phyloP scores from a whole-genome alignment of 2,797 vertebrate species.

The Ceyx erithaca region DNA sequence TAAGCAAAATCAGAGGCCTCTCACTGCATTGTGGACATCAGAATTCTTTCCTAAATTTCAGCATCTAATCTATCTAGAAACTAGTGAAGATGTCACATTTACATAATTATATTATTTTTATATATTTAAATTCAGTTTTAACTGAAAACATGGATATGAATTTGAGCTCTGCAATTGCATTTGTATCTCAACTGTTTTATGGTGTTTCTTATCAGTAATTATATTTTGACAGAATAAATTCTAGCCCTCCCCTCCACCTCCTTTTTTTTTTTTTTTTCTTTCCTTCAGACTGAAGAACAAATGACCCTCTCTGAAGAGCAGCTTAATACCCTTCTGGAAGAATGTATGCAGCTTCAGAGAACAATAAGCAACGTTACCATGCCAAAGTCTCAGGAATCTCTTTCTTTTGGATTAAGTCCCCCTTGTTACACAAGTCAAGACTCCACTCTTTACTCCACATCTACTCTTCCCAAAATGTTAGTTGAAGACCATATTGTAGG shows the following conservation, averaged over 20 bases:
- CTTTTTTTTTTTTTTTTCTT: constrained; percentile 58
- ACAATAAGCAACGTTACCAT: constrained; percentile 55
- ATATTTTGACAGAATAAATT: constrained; percentile 63
- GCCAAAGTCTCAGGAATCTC: constrained; percentile 67
- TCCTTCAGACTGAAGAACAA: constrained; percentile 75
- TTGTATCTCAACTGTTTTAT: constrained; percentile 15
- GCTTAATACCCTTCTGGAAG: constrained; percentile 85
- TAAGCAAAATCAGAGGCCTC: background rate
- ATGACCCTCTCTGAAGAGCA: constrained; percentile 81
- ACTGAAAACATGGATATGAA: background rate
- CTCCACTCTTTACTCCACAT: constrained; percentile 55
- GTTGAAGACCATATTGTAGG: constrained; percentile 68
- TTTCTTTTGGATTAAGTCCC: constrained; percentile 41
- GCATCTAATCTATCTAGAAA: constrained; percentile 13
- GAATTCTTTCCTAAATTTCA: background rate
- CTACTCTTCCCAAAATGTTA: constrained; percentile 68
- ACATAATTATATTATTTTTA: too few relatives aligned
- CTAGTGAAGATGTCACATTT: background rate
- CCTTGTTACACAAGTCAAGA: constrained; percentile 63
- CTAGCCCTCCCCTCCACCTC: background rate
- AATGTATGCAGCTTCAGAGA: constrained; percentile 79
- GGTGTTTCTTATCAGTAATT: constrained; percentile 15
- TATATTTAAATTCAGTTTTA: background rate
- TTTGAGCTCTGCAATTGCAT: background rate
- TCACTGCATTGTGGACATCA: background rate